These are phyloP conservation scores for Coregonus suidteri DNA, from an alignment of 2,797 vertebrate species.

Conservation along the genomic window DNA sequence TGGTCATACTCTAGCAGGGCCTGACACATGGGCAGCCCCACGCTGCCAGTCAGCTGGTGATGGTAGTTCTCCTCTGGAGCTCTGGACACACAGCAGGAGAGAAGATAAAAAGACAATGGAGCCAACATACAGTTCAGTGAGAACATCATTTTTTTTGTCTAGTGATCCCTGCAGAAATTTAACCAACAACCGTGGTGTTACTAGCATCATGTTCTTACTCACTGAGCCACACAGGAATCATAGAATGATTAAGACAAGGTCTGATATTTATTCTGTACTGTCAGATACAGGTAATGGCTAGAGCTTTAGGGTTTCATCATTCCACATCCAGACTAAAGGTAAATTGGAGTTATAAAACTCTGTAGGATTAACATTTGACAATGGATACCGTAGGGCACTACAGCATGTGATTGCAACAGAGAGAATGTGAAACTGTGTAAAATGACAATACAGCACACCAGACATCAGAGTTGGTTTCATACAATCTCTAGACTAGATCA, in stretches of 20 bases:
- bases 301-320: not conserved
- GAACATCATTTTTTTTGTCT: not conserved
- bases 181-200: not conserved
- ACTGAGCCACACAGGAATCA: not conserved
- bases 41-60: constrained; percentile 67
- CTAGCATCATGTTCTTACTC: not conserved
- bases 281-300: not conserved
- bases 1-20: constrained; percentile 85
- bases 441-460: not conserved
- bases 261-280: not conserved
- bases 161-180: not conserved
- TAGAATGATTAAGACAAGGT: not conserved
- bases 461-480: not conserved
- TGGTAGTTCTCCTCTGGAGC: constrained; percentile 81
- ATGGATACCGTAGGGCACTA: not conserved
- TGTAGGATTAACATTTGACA: not conserved
- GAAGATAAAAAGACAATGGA: not conserved
- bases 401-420: not conserved
- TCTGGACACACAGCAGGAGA: constrained; percentile 65
- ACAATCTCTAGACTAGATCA: too few relatives aligned
- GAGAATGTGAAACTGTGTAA: not conserved
- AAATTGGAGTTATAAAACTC: not conserved
- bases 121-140: not conserved
- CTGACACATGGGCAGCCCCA: constrained; percentile 88
- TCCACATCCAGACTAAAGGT: not conserved